Conservation (phyloP, 2,113 vertebrate species). For the Gallinago media region DNA sequence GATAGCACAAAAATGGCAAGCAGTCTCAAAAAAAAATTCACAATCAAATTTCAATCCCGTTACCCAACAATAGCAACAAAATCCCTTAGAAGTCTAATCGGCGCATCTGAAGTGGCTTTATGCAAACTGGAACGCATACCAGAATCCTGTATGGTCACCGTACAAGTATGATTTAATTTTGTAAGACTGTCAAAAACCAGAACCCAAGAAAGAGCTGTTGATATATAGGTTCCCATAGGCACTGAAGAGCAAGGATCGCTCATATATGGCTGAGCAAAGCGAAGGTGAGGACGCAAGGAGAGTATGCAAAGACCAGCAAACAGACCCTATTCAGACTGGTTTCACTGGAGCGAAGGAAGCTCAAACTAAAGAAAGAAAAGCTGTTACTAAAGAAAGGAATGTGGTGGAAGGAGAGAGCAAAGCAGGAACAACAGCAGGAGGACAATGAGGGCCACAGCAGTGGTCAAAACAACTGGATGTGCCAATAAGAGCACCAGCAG, state of each 20-base stretch:
- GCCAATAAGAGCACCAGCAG: not conserved
- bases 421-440: not conserved
- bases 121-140: not conserved
- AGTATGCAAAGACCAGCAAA: not conserved
- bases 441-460: not conserved
- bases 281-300: not conserved
- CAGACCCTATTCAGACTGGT: not conserved
- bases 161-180: not conserved
- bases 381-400: not conserved
- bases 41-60: not conserved
- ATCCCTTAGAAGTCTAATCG: not conserved
- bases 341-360: not conserved
- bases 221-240: not conserved
- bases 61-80: not conserved
- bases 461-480: not conserved
- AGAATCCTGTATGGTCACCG: not conserved
- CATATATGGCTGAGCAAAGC: rapidly evolving
- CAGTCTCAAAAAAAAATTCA: not conserved
- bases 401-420: not conserved
- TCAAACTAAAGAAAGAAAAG: not conserved
- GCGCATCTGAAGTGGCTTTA: not conserved
- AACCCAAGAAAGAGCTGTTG: not conserved
- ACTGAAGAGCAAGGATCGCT: not conserved
- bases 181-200: not conserved
- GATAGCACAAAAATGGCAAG: conserved; percentile 31